phyloP scores from a whole-genome alignment of 2,113 vertebrate genomes.

The Laticauda colubrina region DNA sequence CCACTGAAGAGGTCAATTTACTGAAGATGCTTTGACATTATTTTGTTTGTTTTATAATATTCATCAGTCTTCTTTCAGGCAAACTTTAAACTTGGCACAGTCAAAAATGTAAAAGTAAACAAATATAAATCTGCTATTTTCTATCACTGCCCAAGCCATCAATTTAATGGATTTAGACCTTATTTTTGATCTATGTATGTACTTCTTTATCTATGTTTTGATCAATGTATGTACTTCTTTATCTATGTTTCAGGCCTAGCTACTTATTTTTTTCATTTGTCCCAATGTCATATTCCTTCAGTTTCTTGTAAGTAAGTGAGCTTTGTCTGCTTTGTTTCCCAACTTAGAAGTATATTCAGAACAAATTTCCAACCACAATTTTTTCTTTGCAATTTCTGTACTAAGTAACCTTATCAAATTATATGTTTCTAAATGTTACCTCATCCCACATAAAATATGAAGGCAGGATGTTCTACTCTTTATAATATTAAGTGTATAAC shows the following conservation, averaged over 20 bases:
- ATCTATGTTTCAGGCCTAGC: background rate
- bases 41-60: slow-evolving; percentile 26
- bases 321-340: background rate
- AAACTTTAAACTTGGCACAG: slow-evolving; percentile 7
- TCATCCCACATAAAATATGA: slow-evolving; percentile 6
- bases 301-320: background rate
- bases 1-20: background rate
- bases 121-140: background rate
- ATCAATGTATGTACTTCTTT: background rate
- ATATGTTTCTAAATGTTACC: background rate
- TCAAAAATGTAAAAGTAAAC: background rate
- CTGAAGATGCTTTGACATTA: background rate
- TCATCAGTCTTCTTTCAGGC: background rate
- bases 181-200: background rate
- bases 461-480: background rate
- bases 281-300: slow-evolving; percentile 16
- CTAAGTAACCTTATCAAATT: slow-evolving; percentile 4
- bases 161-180: background rate
- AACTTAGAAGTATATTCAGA: background rate
- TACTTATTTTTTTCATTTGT: slow-evolving; percentile 1
- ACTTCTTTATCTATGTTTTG: background rate
- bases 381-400: background rate
- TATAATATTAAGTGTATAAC: background rate
- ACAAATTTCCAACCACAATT: slow-evolving; percentile 1
- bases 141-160: background rate